Percentiles rank a stretch among this genome's conserved stretches.
Evolutionary conservation across 2,888 invertebrate genomes (phyloP).

Genomic region (Nemurella pictetii): DNA sequence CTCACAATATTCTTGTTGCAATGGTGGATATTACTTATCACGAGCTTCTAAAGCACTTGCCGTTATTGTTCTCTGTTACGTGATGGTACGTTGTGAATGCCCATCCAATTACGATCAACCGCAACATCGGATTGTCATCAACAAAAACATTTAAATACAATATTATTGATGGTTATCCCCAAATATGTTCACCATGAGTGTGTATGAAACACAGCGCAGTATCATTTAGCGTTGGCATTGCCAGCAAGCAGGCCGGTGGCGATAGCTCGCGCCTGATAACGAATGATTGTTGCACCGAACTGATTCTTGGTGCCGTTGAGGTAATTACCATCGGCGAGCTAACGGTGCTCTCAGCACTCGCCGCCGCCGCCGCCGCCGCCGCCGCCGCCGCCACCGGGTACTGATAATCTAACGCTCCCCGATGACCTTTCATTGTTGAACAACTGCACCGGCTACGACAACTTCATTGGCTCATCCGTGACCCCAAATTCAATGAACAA

Average conservation of each 20-base stretch:
- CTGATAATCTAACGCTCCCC: not conserved
- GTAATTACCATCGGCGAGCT: conserved; percentile 6
- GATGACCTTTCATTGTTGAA: conserved; percentile 6
- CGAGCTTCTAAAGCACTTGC: not conserved
- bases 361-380: too few relatives aligned
- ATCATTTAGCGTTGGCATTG: not conserved
- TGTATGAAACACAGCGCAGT: not conserved
- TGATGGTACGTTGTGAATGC: too few relatives aligned
- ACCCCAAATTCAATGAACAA: conserved; percentile 19
- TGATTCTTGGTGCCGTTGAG: conserved; percentile 6
- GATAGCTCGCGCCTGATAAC: not conserved
- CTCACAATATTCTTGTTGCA: not conserved
- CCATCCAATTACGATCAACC: not conserved
- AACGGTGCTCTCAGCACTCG: not conserved
- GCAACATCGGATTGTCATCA: not conserved
- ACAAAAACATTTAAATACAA: not conserved
- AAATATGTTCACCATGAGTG: not conserved
- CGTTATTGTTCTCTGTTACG: too few relatives aligned
- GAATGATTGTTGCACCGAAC: not conserved
- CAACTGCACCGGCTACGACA: not conserved
- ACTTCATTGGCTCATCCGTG: not conserved
- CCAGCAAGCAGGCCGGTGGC: not conserved
- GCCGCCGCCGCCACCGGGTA: not conserved
- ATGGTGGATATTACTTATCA: not conserved
- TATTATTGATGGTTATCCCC: not conserved